Evolutionary conservation across 2,888 invertebrate genomes (phyloP).

Genomic region (Drosophila paranaensis): DNA sequence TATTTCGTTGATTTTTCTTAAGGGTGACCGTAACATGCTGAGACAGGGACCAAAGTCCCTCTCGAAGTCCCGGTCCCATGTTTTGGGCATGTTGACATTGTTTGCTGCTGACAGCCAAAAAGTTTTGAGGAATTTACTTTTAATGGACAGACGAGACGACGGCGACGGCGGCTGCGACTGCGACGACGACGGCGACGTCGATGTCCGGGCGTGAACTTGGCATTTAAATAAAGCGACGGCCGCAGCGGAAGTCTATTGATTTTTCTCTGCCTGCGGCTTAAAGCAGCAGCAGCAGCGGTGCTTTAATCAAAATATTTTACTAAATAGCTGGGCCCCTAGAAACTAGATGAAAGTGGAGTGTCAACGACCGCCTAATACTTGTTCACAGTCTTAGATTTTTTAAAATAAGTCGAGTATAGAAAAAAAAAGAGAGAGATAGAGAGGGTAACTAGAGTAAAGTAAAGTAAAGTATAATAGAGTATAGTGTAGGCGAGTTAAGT

Average conservation of each 20-base stretch:
- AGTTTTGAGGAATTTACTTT: slow-evolving; percentile 80
- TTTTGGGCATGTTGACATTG: slow-evolving; percentile 76
- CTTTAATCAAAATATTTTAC: slow-evolving; percentile 79
- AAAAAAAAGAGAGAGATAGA: too few species aligned
- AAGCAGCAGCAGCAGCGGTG: slow-evolving; percentile 46
- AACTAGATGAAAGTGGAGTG: slow-evolving; percentile 11
- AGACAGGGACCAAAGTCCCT: slow-evolving; percentile 4
- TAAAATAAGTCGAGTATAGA: too few species aligned
- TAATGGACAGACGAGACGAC: slow-evolving; percentile 75
- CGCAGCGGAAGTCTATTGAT: slow-evolving; percentile 76
- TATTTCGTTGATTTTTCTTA: slow-evolving; percentile 78
- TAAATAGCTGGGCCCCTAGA: slow-evolving; percentile 52
- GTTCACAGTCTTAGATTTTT: not conserved
- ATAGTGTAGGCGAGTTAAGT: not conserved
- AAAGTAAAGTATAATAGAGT: not conserved
- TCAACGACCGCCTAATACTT: not conserved
- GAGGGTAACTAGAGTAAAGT: not conserved
- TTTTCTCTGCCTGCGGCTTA: slow-evolving; percentile 53
- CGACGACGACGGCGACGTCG: slow-evolving; percentile 21
- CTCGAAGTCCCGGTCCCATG: slow-evolving; percentile 45
- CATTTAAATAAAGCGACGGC: slow-evolving; percentile 75
- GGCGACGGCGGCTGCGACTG: slow-evolving; percentile 23
- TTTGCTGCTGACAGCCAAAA: slow-evolving; percentile 75
- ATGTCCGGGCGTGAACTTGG: slow-evolving; percentile 74
- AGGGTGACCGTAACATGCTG: slow-evolving; percentile 56